Percentiles rank a stretch among this genome's conserved stretches.
These are phyloP conservation scores for Sebastes minor DNA, from an alignment of 2,797 vertebrate genomes.

Conservation along the genomic window DNA sequence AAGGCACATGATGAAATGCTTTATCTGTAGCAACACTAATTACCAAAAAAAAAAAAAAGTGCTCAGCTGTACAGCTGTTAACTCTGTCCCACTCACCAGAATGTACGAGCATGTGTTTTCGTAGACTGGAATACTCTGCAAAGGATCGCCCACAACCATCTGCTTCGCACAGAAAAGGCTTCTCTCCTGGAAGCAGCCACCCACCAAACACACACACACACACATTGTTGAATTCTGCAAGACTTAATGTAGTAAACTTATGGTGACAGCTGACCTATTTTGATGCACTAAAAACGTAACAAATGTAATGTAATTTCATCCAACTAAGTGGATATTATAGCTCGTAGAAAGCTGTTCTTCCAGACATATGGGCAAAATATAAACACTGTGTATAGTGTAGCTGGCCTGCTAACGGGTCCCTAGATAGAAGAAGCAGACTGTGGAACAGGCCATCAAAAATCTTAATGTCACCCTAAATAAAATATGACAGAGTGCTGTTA, in stretches of 20 bases:
- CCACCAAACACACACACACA: not conserved
- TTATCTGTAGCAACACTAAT: not conserved
- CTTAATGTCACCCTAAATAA: slow-evolving; percentile 64
- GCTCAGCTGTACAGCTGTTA: slow-evolving; percentile 29
- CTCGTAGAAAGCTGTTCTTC: not conserved
- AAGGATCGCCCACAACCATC: slow-evolving; percentile 97
- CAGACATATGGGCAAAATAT: slow-evolving; percentile 5
- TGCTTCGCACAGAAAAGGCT: slow-evolving; percentile 96
- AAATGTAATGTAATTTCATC: not conserved
- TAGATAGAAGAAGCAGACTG: slow-evolving; percentile 6
- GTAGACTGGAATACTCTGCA: slow-evolving; percentile 97
- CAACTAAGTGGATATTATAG: not conserved
- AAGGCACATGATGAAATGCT: not conserved
- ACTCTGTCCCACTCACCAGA: slow-evolving; percentile 86
- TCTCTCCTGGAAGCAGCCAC: slow-evolving; percentile 87
- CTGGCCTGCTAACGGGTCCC: slow-evolving; percentile 15
- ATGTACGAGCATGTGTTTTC: slow-evolving; percentile 98
- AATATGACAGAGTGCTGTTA: slow-evolving; percentile 55
- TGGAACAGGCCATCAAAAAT: slow-evolving; percentile 41
- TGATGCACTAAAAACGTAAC: not conserved
- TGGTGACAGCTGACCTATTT: slow-evolving; percentile 9
- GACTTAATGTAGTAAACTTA: slow-evolving; percentile 18
- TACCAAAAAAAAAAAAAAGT: not conserved
- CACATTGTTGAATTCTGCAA: slow-evolving; percentile 17
- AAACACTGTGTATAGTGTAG: slow-evolving; percentile 1